Conservation (phyloP, 2,113 vertebrate genomes). For the Raphicerus campestris region DNA sequence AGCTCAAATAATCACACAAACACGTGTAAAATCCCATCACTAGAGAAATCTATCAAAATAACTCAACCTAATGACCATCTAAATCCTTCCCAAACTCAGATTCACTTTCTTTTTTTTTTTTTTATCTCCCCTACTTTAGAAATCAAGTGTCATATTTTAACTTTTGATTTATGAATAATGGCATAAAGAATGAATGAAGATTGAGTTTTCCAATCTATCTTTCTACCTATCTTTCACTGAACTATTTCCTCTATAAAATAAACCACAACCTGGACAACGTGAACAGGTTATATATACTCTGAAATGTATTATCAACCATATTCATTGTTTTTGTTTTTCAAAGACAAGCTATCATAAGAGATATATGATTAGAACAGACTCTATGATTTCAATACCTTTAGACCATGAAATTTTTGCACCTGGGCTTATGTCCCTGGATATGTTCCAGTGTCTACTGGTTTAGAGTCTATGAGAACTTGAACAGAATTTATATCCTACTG, state of each 20-base stretch:
- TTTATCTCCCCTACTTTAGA: background rate
- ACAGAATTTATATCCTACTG: background rate
- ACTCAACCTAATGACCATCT: background rate
- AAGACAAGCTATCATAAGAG: background rate
- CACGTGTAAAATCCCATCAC: background rate
- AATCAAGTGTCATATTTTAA: background rate
- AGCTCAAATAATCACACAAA: background rate
- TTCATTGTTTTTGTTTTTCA: background rate
- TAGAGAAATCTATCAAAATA: background rate
- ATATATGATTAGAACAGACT: background rate
- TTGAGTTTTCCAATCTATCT: background rate
- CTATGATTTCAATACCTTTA: background rate
- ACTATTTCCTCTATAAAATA: background rate
- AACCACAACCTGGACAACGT: background rate
- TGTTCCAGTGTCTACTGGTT: background rate
- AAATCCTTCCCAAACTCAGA: background rate
- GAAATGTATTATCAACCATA: background rate
- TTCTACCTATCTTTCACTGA: background rate
- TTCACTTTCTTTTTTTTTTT: background rate
- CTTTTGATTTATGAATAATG: background rate
- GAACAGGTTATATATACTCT: background rate
- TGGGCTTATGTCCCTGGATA: background rate
- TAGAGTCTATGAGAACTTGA: background rate
- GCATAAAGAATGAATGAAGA: background rate
- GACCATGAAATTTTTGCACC: background rate